Conservation (phyloP, 2,797 vertebrate genomes). For the Nasua narica region DNA sequence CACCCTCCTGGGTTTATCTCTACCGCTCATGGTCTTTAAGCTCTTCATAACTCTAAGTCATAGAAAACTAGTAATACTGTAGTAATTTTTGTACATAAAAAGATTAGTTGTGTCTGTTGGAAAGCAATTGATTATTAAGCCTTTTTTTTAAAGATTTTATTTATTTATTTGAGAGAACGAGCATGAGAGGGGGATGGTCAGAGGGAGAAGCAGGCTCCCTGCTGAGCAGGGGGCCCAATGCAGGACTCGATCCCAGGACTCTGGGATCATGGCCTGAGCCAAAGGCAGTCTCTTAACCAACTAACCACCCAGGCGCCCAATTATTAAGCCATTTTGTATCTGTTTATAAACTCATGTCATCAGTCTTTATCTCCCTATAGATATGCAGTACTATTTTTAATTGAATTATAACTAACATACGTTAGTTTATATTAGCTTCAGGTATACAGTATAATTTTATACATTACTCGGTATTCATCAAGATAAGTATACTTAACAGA, state of each 20-base stretch:
- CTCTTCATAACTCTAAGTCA: not conserved
- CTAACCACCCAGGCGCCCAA: too few relatives aligned
- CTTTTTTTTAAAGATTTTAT: not conserved
- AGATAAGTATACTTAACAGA: not conserved
- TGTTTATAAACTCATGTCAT: not conserved
- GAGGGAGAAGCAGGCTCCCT: too few relatives aligned
- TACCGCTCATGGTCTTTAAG: not conserved
- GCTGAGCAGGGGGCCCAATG: too few relatives aligned
- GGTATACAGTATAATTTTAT: not conserved
- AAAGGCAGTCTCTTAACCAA: too few relatives aligned
- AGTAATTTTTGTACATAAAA: not conserved
- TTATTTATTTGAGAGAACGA: too few relatives aligned
- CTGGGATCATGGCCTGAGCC: too few relatives aligned
- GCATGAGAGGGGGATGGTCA: too few relatives aligned
- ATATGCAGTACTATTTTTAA: not conserved
- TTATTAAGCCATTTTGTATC: not conserved
- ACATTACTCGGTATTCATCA: not conserved
- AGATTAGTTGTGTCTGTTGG: not conserved
- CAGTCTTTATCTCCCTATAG: not conserved
- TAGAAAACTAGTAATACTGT: not conserved
- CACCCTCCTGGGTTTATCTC: too few relatives aligned
- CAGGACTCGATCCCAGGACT: too few relatives aligned
- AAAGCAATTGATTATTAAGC: not conserved
- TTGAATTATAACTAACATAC: not conserved
- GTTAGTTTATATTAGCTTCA: not conserved